Conservation (phyloP, 64 coral and sea anemone genomes). For the Porites lutea region DNA sequence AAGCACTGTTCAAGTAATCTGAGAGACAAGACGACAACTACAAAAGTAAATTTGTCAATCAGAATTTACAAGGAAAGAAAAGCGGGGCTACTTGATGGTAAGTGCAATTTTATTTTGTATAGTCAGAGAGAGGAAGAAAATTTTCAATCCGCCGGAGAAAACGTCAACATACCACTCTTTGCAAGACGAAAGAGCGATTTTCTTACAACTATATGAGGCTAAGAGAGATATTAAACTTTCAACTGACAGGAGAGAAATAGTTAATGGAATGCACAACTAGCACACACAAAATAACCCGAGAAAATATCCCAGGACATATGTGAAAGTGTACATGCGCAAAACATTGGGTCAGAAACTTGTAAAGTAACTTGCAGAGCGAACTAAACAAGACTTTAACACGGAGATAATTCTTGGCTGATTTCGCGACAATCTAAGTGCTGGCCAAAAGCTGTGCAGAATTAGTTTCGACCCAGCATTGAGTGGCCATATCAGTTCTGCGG, state of each 20-base stretch:
- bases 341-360: no score
- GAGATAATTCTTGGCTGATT: no score
- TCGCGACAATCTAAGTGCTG: no score
- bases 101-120: background rate
- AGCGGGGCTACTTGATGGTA: no score
- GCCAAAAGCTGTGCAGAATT: no score
- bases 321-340: no score
- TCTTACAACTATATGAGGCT: background rate
- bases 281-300: no score
- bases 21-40: background rate
- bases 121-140: background rate
- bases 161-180: no score
- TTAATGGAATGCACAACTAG: background rate
- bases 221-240: background rate
- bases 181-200: constrained; percentile 2
- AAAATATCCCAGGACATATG: background rate
- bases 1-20: background rate
- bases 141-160: background rate
- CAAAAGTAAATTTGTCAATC: background rate
- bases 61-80: background rate
- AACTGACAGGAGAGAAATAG: background rate
- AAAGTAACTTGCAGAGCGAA: no score
- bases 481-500: no score
- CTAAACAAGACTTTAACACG: no score
- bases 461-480: no score